Evolutionary conservation across 2,888 invertebrate genomes (phyloP), one percentile per base, ranked within the genome.

Genomic region (Lordiphosa fenestrarum): DNA sequence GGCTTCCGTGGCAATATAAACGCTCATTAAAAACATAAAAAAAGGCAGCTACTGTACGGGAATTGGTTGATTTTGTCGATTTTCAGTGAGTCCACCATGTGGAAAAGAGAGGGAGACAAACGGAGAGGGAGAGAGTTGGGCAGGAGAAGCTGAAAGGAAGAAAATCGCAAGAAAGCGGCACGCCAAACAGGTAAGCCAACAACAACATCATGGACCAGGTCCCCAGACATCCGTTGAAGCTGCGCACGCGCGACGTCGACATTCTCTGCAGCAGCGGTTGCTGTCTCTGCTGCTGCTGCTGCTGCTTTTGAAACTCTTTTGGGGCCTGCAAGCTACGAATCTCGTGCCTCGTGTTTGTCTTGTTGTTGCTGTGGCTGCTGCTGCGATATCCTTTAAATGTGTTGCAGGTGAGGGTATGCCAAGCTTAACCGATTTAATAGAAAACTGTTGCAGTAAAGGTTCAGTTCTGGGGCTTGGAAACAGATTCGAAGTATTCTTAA

Each of bases 21-120:
- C 85, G 81, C 71, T 84, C 85, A 82, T 82, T 85, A 85, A 80
- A 81, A 84, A 77, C 84, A 85, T 71, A 70, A 83, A 83, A 83
- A 78, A 82, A 72, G 66, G 84, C 85, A 64, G 85, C 81, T 82
- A 85, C 81, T 82, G 81, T 82, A 69, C 77, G 71, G 73, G 58
- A 76, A 85, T 81, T 85, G 81, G 84, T 84, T 81, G 77, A 77
- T 81, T 81, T 81, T 67, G 36, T 84, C 69, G 70, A 83, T 85
- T 81, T 80, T 73, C 62, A 41, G 53, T 44, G 35, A 44, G 53
- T 53, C 10, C 9, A 30, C 30, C 30, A 30, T 9, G 30, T 30
- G 30, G 30, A 30, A 30, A 30, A 30, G 30, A 30, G 30, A 44
- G 35, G 21, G 33, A 13, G 40, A 35, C n/a, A n/a, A n/a, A n/a